These are phyloP conservation scores for Pholis gunnellus DNA, from an alignment of 2,113 vertebrate species.

Conservation along the genomic window DNA sequence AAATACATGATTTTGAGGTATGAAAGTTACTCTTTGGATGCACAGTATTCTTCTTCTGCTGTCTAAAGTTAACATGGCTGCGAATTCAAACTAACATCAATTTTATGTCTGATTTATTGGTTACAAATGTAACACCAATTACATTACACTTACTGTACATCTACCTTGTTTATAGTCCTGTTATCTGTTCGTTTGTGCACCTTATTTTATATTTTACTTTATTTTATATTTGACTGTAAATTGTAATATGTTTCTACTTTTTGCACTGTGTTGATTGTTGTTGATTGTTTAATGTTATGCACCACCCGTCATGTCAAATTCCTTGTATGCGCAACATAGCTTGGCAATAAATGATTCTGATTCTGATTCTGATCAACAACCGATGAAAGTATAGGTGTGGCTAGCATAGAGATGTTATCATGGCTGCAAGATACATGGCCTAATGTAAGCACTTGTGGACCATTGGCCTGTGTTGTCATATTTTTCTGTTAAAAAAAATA, in stretches of 20 bases:
- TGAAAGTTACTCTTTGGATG: not conserved
- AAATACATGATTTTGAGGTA: not conserved
- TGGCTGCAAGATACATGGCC: not conserved
- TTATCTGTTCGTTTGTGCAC: too few species aligned
- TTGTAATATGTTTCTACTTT: too few species aligned
- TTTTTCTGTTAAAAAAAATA: not conserved
- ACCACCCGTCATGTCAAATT: too few species aligned
- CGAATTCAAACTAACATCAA: not conserved
- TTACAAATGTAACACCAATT: not conserved
- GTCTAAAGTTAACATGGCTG: not conserved
- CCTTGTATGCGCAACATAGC: too few species aligned
- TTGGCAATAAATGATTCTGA: too few species aligned
- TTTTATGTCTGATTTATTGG: not conserved
- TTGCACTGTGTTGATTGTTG: too few species aligned
- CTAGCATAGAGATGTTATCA: not conserved
- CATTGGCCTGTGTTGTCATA: not conserved
- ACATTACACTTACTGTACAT: too few species aligned
- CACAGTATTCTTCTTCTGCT: not conserved
- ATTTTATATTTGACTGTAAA: too few species aligned
- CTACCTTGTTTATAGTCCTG: too few species aligned
- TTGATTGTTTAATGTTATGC: too few species aligned
- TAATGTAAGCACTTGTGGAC: not conserved
- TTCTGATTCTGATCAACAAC: too few species aligned
- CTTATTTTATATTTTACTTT: too few species aligned
- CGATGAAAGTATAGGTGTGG: not conserved